Percentiles rank a stretch among this genome's conserved stretches.
Conservation (phyloP, 2,888 invertebrate genomes). For the Pseudoips prasinana region DNA sequence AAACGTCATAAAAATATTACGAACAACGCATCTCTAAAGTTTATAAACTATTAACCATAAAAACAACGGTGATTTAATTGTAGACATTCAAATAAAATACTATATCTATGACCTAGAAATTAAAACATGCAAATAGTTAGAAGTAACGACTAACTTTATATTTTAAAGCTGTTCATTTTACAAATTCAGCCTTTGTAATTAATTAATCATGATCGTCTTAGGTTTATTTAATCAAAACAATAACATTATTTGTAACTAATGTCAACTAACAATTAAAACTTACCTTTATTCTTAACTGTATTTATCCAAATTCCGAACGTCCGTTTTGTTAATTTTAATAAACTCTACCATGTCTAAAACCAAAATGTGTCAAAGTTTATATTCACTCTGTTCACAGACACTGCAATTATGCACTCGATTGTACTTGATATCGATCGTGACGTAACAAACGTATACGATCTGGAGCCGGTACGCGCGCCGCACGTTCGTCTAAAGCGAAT, state of each 20-base stretch:
- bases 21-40: no score
- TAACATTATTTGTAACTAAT: background rate
- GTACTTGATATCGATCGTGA: conserved; percentile 62
- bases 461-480: conserved; percentile 30
- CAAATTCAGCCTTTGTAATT: no score
- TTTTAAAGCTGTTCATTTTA: no score
- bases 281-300: conserved; percentile 38
- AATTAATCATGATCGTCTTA: no score
- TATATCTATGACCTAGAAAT: conserved; percentile 15
- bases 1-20: no score
- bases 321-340: conserved; percentile 46
- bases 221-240: no score
- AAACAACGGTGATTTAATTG: conserved; percentile 5
- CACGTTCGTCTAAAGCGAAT: conserved; percentile 64
- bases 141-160: no score
- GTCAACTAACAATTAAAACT: conserved; percentile 17
- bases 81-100: conserved; percentile 8
- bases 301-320: conserved; percentile 44
- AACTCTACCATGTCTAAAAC: conserved; percentile 42
- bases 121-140: no score
- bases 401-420: conserved; percentile 59
- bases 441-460: conserved; percentile 52
- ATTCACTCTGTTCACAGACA: conserved; percentile 43
- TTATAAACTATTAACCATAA: background rate
- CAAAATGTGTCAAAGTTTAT: conserved; percentile 32